phyloP scores from a whole-genome alignment of 2,888 invertebrate genomes.

The Homarus gammarus region DNA sequence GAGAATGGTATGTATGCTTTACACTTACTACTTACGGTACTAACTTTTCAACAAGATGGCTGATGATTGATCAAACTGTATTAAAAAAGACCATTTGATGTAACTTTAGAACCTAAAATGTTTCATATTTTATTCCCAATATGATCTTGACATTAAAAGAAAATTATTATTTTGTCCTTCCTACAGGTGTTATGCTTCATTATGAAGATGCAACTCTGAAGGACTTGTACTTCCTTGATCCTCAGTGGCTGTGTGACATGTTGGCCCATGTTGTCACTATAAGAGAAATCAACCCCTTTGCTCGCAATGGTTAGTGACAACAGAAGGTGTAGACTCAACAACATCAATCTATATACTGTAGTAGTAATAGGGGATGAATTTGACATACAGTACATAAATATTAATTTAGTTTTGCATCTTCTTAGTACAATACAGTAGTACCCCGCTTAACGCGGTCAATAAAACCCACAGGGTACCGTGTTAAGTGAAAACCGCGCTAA shows the following conservation, averaged over 20 bases:
- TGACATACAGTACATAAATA: no score
- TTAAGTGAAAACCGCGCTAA: no score
- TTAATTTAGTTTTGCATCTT: no score
- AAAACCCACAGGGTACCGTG: no score
- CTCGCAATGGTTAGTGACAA: slow-evolving; percentile 86
- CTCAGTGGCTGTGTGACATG: slow-evolving; percentile 99
- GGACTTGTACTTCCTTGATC: slow-evolving; percentile 97
- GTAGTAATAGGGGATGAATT: no score
- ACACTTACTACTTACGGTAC: not conserved
- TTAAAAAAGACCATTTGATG: not conserved
- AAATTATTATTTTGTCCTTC: not conserved
- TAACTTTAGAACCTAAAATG: not conserved
- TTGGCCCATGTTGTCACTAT: slow-evolving; percentile 97
- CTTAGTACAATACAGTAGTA: no score
- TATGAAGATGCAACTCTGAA: slow-evolving; percentile 96
- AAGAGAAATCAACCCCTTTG: slow-evolving; percentile 97
- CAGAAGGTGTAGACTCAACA: no score
- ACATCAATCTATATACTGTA: no score
- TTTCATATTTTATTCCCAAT: not conserved
- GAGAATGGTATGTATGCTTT: slow-evolving; percentile 87
- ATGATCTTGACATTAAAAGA: not conserved
- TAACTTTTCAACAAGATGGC: not conserved
- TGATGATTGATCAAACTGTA: not conserved
- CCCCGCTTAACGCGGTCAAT: no score
- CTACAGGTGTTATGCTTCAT: slow-evolving; percentile 92